Conservation (phyloP, 2,888 invertebrate species). For the Habroteleia sp. region DNA sequence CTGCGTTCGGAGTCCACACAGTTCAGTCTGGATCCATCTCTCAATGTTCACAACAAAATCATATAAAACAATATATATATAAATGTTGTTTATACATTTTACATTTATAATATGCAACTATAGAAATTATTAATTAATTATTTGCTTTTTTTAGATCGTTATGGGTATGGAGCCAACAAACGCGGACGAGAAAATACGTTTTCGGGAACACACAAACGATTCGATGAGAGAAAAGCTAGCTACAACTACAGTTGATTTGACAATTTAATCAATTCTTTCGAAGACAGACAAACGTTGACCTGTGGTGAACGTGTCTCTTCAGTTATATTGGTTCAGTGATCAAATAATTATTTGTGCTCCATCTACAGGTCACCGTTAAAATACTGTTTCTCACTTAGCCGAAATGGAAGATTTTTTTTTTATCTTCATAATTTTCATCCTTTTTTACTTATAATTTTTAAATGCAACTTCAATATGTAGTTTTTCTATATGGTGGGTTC, state of each 20-base stretch:
- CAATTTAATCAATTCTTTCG: slow-evolving; percentile 12
- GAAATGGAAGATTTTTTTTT: slow-evolving; percentile 15
- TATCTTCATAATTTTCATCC: slow-evolving; percentile 8
- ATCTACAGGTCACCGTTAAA: slow-evolving; percentile 11
- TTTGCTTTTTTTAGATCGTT: slow-evolving; percentile 71
- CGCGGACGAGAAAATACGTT: slow-evolving; percentile 74
- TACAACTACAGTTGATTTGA: slow-evolving; percentile 71
- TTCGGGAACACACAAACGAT: slow-evolving; percentile 73
- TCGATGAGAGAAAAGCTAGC: slow-evolving; percentile 71
- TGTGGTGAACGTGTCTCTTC: slow-evolving; percentile 26
- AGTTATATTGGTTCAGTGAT: no score
- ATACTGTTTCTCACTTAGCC: slow-evolving; percentile 22
- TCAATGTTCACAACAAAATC: slow-evolving; percentile 85
- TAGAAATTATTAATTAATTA: no score
- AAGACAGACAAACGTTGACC: slow-evolving; percentile 27
- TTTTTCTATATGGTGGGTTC: slow-evolving; percentile 17
- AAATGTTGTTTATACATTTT: no score
- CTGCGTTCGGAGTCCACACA: no score
- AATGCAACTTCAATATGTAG: slow-evolving; percentile 8
- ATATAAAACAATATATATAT: neutral
- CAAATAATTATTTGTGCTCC: neutral
- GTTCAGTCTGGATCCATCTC: slow-evolving; percentile 88
- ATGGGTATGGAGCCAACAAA: slow-evolving; percentile 71
- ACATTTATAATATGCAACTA: no score
- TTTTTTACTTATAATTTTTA: slow-evolving; percentile 22